Conservation (phyloP, 2,797 vertebrate species). For the Pseudochirops corinnae region DNA sequence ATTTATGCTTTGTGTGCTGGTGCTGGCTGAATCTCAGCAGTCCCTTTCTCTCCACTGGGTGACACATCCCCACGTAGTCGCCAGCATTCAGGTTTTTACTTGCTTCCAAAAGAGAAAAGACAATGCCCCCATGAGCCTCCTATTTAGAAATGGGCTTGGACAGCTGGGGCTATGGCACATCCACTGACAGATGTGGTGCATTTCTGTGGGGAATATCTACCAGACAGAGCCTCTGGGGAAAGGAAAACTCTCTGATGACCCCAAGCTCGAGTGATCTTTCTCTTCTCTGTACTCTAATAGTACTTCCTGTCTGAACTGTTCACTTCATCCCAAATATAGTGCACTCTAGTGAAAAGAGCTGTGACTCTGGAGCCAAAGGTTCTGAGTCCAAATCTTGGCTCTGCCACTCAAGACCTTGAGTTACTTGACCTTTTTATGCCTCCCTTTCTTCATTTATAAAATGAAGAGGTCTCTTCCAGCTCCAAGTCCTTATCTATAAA, state of each 20-base stretch:
- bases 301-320: neutral
- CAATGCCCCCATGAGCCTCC: constrained; percentile 63
- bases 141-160: constrained; percentile 42
- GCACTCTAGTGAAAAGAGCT: neutral
- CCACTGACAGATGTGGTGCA: constrained; percentile 18
- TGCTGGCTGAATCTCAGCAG: constrained; percentile 54
- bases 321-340: neutral
- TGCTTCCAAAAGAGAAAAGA: constrained; percentile 64
- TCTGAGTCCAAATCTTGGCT: neutral
- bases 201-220: neutral
- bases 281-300: neutral
- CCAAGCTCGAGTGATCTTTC: neutral
- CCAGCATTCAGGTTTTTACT: constrained; percentile 61
- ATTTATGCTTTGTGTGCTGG: constrained; percentile 56
- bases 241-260: neutral
- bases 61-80: constrained; percentile 35
- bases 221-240: constrained; percentile 29
- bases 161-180: neutral
- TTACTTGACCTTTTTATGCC: neutral
- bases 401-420: neutral
- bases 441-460: neutral
- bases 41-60: constrained; percentile 43
- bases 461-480: neutral
- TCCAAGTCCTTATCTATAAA: neutral
- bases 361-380: neutral